Evolutionary conservation across 2,888 invertebrate genomes (phyloP).

Genomic region (Deilephila elpenor): DNA sequence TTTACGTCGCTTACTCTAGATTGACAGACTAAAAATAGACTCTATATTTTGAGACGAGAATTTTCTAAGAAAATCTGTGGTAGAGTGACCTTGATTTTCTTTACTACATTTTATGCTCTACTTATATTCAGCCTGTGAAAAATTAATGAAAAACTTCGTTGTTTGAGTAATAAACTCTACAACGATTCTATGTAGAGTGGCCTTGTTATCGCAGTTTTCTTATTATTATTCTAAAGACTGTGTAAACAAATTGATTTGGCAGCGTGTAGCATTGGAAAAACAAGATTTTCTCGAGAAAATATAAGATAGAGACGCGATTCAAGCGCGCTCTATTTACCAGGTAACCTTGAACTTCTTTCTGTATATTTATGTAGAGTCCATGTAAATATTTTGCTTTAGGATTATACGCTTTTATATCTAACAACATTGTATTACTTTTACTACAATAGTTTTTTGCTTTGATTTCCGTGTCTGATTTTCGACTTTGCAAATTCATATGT

Average conservation of each 20-base stretch:
- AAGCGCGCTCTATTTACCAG: neutral
- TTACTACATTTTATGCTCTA: neutral
- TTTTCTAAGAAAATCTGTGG: neutral
- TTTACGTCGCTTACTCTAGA: neutral
- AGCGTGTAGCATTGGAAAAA: neutral
- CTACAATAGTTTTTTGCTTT: too few species aligned
- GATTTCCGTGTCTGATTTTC: too few species aligned
- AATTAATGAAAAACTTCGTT: too few species aligned
- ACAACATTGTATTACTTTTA: too few species aligned
- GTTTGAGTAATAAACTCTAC: too few species aligned
- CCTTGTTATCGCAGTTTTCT: too few species aligned
- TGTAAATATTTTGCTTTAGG: neutral
- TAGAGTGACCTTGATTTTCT: neutral
- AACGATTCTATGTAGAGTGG: too few species aligned
- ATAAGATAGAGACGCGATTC: neutral
- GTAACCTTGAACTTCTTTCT: constrained; percentile 12
- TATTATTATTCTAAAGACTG: too few species aligned
- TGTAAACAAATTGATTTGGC: too few species aligned
- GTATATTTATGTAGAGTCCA: constrained; percentile 5
- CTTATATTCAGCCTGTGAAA: neutral
- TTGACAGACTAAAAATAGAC: neutral
- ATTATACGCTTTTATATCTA: too few species aligned
- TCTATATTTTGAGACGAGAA: neutral
- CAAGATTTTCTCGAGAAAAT: constrained; percentile 5
- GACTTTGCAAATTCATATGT: too few species aligned